Conservation (phyloP, 2,113 vertebrate species). For the Spheniscus mendiculus region DNA sequence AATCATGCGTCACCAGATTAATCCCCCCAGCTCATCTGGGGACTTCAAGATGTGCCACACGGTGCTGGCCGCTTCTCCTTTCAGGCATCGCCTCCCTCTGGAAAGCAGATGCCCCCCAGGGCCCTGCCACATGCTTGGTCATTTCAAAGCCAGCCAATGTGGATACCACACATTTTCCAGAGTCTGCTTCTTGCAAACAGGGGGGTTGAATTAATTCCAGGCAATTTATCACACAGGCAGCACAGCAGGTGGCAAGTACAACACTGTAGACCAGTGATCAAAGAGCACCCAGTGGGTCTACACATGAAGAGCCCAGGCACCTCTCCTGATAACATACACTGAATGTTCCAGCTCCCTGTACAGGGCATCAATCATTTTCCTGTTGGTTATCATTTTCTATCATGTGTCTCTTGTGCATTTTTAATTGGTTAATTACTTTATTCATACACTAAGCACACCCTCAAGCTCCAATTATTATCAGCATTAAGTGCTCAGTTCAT, state of each 20-base stretch:
- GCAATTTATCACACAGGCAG: conserved; percentile 28
- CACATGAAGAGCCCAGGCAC: not conserved
- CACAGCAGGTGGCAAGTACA: conserved; percentile 22
- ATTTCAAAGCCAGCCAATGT: not conserved
- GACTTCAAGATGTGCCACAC: not conserved
- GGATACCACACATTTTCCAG: not conserved
- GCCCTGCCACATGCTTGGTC: not conserved
- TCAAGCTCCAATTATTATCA: conserved; percentile 57
- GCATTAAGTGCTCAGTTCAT: conserved; percentile 26
- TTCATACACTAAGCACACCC: conserved; percentile 58
- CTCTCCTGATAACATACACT: not conserved
- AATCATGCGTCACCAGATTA: not conserved
- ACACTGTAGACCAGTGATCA: not conserved
- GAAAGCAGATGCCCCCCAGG: not conserved
- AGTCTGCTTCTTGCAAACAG: not conserved
- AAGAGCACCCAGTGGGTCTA: not conserved
- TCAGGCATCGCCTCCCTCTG: not conserved
- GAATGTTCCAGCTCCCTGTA: not conserved
- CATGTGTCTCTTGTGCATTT: conserved; percentile 57
- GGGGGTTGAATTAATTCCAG: not conserved
- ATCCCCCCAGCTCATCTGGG: not conserved
- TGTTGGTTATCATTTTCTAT: conserved; percentile 57
- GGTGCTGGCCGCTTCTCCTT: not conserved
- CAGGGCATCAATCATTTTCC: conserved; percentile 59
- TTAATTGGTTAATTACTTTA: conserved; percentile 71